A percentile compares a stretch with the other conserved stretches of the same genome.
These are phyloP conservation scores for Poicephalus gulielmi DNA, from an alignment of 2,113 vertebrate species.

Conservation along the genomic window DNA sequence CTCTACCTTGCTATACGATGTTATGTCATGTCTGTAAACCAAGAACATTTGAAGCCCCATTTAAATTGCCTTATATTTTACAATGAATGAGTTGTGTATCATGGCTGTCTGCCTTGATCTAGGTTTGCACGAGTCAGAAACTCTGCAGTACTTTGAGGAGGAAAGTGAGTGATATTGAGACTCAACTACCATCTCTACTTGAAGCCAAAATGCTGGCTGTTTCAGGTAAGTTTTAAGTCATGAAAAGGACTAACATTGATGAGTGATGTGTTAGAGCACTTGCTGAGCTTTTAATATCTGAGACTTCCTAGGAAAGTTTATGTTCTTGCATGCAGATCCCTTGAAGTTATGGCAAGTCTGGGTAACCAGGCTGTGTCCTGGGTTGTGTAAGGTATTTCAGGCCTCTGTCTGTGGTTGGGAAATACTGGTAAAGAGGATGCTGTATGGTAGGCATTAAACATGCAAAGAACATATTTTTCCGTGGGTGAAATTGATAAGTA, in stretches of 20 bases:
- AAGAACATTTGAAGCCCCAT: slow-evolving; percentile 30
- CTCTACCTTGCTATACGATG: slow-evolving; percentile 26
- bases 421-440: neutral
- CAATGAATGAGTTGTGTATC: slow-evolving; percentile 10
- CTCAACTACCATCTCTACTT: slow-evolving; percentile 82
- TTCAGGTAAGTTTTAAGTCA: slow-evolving; percentile 74
- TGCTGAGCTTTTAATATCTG: neutral
- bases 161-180: slow-evolving; percentile 86
- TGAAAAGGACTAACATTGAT: neutral
- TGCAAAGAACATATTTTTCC: neutral
- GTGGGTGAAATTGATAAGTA: neutral
- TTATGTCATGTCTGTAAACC: slow-evolving; percentile 45
- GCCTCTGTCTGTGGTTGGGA: fast-evolving
- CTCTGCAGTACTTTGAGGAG: slow-evolving; percentile 83
- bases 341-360: fast-evolving
- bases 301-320: neutral
- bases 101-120: slow-evolving; percentile 58
- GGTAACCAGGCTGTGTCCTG: neutral
- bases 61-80: slow-evolving; percentile 43
- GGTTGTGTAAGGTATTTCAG: neutral
- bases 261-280: neutral
- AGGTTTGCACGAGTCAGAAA: slow-evolving; percentile 86
- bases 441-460: neutral
- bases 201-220: slow-evolving; percentile 87
- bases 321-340: neutral